Evolutionary conservation across 2,113 vertebrate species (phyloP).

Genomic region (Myanophis thanlyinensis): DNA sequence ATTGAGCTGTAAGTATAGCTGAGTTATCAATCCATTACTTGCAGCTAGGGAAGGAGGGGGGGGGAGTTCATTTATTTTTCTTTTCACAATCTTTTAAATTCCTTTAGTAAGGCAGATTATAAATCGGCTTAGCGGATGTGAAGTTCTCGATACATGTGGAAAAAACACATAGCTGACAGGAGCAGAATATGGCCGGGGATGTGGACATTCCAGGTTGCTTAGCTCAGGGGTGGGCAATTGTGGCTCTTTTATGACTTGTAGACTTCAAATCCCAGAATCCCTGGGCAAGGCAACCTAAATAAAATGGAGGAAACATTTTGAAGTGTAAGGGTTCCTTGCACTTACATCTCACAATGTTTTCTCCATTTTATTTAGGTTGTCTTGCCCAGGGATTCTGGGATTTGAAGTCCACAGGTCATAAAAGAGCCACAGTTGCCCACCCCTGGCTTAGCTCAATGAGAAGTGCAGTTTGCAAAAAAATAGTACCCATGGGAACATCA

Average conservation of each 20-base stretch:
- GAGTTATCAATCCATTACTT: not conserved
- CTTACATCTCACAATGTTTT: too few species aligned
- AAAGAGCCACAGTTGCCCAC: too few species aligned
- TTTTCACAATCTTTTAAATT: not conserved
- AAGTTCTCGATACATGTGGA: not conserved
- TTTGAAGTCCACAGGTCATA: too few species aligned
- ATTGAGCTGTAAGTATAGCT: not conserved
- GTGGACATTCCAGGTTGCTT: not conserved
- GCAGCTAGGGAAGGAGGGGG: not conserved
- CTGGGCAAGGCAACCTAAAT: too few species aligned
- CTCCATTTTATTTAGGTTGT: too few species aligned
- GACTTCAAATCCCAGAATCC: too few species aligned
- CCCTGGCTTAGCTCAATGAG: constrained; percentile 7
- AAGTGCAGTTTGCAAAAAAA: constrained; percentile 6
- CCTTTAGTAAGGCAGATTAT: not conserved
- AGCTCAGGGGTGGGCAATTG: too few species aligned
- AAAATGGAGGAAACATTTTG: too few species aligned
- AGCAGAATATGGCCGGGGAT: not conserved
- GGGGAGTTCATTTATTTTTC: not conserved
- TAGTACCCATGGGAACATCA: not conserved
- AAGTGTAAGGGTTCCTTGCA: too few species aligned
- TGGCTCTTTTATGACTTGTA: too few species aligned
- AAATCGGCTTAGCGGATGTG: not conserved
- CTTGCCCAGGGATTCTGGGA: too few species aligned
- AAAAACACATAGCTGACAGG: not conserved